Evolutionary conservation across 2,888 invertebrate species (phyloP).

Genomic region (Tryphoninae sp.): DNA sequence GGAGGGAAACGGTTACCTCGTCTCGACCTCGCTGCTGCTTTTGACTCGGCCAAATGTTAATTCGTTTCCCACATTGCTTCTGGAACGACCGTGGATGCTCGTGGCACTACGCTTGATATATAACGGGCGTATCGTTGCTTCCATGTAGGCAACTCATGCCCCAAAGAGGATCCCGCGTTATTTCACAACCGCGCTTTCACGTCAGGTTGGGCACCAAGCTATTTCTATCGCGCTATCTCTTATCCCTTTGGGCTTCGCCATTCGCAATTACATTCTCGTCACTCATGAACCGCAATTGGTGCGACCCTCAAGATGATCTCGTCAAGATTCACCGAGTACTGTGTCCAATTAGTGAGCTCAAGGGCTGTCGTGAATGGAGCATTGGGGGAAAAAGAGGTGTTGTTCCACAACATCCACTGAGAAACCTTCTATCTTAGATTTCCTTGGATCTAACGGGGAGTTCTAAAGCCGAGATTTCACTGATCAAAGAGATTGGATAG

Average conservation of each 20-base stretch:
- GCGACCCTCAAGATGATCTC: too few relatives aligned
- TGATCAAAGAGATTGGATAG: background rate
- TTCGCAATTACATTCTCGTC: too few relatives aligned
- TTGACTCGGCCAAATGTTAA: conserved; percentile 69
- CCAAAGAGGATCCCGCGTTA: conserved; percentile 18
- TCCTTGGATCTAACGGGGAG: background rate
- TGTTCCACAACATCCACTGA: too few relatives aligned
- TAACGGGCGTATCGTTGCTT: background rate
- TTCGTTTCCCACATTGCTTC: conserved; percentile 63
- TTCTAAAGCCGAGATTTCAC: background rate
- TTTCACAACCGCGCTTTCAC: conserved; percentile 23
- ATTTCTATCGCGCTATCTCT: background rate
- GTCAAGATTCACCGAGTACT: too few relatives aligned
- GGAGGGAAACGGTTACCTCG: background rate
- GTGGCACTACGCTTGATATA: conserved; percentile 1
- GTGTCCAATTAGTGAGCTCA: too few relatives aligned
- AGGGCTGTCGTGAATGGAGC: too few relatives aligned
- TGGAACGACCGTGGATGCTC: conserved; percentile 60
- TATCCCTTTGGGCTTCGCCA: too few relatives aligned
- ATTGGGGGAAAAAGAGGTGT: too few relatives aligned
- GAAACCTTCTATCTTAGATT: background rate
- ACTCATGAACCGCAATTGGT: too few relatives aligned
- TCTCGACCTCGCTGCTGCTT: conserved; percentile 46
- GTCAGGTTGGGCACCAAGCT: background rate
- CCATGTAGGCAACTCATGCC: conserved; percentile 2